Conservation (phyloP, 1,140 invertebrate genomes). For the Rhynchophorus ferrugineus region DNA sequence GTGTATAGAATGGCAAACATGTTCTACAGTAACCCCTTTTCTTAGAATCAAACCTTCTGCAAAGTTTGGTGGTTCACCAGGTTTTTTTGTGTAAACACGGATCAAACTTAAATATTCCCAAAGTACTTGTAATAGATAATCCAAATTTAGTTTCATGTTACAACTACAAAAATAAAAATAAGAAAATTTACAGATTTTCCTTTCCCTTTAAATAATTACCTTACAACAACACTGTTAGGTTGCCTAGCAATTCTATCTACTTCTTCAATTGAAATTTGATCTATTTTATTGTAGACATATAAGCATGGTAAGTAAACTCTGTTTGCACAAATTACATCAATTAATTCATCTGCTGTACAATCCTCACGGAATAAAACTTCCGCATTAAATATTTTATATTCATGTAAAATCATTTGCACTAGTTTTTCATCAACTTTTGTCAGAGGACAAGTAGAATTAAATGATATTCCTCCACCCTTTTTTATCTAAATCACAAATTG, state of each 20-base stretch:
- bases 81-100: constrained; percentile 97
- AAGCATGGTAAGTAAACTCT: constrained; percentile 95
- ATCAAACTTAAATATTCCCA: constrained; percentile 95
- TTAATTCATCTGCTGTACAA: constrained; percentile 91
- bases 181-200: constrained; percentile 1
- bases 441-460: constrained; percentile 91
- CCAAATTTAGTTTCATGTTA: constrained; percentile 98
- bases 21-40: constrained; percentile 86
- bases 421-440: constrained; percentile 96
- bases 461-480: constrained; percentile 97
- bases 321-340: constrained; percentile 98
- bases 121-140: constrained; percentile 84
- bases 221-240: constrained; percentile 89
- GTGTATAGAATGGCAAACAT: constrained; percentile 97
- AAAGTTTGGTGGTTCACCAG: constrained; percentile 93
- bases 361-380: constrained; percentile 97
- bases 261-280: constrained; percentile 99
- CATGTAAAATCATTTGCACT: constrained; percentile 96
- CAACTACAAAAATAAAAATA: constrained; percentile 58
- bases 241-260: constrained; percentile 89
- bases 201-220: constrained; percentile 47
- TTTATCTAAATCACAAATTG: constrained; percentile 63
- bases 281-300: constrained; percentile 99
- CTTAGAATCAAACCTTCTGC: constrained; percentile 89
- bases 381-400: constrained; percentile 99